These are phyloP conservation scores for Lordiphosa fenestrarum DNA, from an alignment of 2,888 invertebrate species.

Conservation along the genomic window DNA sequence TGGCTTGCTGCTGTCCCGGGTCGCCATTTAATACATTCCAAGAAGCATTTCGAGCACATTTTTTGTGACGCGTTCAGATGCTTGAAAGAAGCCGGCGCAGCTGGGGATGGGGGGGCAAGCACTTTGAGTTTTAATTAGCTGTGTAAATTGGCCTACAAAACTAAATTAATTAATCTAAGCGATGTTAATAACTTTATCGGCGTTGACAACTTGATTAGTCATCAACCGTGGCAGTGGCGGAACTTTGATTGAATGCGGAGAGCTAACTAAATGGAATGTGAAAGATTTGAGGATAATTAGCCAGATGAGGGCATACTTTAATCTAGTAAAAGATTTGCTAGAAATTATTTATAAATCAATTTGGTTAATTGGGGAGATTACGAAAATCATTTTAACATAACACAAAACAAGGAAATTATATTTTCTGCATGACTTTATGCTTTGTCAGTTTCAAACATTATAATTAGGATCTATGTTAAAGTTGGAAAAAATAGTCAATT, in stretches of 20 bases:
- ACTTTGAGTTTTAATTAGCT: conserved; percentile 28
- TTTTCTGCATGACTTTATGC: too few relatives aligned
- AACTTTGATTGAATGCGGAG: conserved; percentile 33
- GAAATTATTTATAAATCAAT: too few relatives aligned
- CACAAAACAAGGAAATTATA: too few relatives aligned
- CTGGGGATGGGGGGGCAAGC: conserved; percentile 1
- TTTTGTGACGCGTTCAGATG: conserved; percentile 9
- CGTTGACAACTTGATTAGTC: conserved; percentile 45
- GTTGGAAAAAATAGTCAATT: too few relatives aligned
- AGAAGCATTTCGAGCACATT: conserved; percentile 28
- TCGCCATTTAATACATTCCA: conserved; percentile 27
- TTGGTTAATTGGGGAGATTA: too few relatives aligned
- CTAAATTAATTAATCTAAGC: conserved; percentile 54
- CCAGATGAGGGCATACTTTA: conserved; percentile 1
- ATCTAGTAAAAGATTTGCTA: too few relatives aligned
- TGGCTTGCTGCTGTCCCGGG: conserved; percentile 19
- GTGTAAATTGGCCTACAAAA: conserved; percentile 42
- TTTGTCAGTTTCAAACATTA: too few relatives aligned
- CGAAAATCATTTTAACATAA: too few relatives aligned
- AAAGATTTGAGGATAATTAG: background rate
- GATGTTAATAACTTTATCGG: conserved; percentile 54
- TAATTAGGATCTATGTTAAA: too few relatives aligned
- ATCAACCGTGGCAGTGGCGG: conserved; percentile 11
- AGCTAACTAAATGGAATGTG: conserved; percentile 11
- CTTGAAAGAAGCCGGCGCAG: conserved; percentile 29